Percentiles rank a stretch among this genome's conserved stretches.
phyloP scores from a whole-genome alignment of 2,113 vertebrate species.

The Otis tarda region DNA sequence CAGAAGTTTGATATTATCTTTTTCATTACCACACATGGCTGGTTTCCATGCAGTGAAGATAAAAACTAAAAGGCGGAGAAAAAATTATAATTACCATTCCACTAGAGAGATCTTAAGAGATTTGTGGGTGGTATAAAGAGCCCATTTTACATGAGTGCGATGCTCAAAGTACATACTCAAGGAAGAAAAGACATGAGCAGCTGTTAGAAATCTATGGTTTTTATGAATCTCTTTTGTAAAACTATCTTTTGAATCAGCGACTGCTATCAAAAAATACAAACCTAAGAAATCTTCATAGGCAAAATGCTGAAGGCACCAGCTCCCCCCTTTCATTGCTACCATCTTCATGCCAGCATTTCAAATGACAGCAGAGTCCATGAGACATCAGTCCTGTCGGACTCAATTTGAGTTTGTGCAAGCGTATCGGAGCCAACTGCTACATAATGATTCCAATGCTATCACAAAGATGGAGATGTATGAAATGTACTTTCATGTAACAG shows the following conservation, averaged over 20 bases:
- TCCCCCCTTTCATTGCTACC: conserved; percentile 31
- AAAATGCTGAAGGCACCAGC: conserved; percentile 46
- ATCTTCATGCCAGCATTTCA: conserved; percentile 78
- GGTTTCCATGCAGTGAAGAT: conserved; percentile 17
- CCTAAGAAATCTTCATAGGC: conserved; percentile 14
- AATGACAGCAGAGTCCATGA: conserved; percentile 81
- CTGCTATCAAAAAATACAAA: conserved; percentile 42
- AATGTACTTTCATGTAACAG: conserved; percentile 29
- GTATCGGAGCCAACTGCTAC: conserved; percentile 80
- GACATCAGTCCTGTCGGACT: conserved; percentile 83
- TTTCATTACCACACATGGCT: background rate
- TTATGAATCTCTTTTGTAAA: conserved; percentile 32
- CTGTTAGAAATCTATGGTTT: conserved; percentile 22
- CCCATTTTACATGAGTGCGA: background rate
- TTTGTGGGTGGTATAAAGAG: conserved; percentile 15
- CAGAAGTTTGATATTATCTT: background rate
- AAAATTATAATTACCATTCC: conserved; percentile 39
- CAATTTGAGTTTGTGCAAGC: conserved; percentile 79
- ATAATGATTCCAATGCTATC: conserved; percentile 57
- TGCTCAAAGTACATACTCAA: background rate
- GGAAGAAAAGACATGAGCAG: conserved; percentile 18
- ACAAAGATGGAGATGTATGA: conserved; percentile 53
- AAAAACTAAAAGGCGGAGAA: background rate
- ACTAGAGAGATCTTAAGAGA: background rate
- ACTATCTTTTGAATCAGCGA: conserved; percentile 11